Evolutionary conservation across 2,113 vertebrate genomes (phyloP).

Genomic region (Prunella fulvescens): DNA sequence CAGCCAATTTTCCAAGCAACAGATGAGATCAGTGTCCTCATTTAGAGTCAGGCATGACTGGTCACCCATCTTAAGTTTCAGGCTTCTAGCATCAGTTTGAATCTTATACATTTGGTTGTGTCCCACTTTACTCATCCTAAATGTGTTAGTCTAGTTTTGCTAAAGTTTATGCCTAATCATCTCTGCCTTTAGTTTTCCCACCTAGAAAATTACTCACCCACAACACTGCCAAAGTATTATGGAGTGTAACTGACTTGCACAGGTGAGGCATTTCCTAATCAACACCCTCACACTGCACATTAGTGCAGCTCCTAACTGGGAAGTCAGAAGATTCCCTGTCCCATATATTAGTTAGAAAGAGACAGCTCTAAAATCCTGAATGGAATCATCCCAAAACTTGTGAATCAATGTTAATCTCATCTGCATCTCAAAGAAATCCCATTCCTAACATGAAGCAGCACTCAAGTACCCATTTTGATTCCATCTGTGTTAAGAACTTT

Average conservation of each 20-base stretch:
- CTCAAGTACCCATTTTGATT: not conserved
- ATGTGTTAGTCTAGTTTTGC: not conserved
- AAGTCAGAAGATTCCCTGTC: not conserved
- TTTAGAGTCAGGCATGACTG: not conserved
- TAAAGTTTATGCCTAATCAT: not conserved
- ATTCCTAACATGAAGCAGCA: not conserved
- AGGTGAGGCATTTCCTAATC: not conserved
- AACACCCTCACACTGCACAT: not conserved
- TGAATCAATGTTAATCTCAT: not conserved
- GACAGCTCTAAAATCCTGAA: not conserved
- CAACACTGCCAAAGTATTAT: not conserved
- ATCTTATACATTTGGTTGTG: not conserved
- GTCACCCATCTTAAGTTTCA: not conserved
- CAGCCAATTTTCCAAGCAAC: not conserved
- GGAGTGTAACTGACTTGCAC: not conserved
- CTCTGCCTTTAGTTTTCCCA: not conserved
- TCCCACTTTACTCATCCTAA: not conserved
- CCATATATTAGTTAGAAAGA: not conserved
- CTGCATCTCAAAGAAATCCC: not conserved
- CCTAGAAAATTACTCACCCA: not conserved
- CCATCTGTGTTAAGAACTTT: not conserved
- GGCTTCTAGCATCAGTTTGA: not conserved
- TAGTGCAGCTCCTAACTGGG: not conserved
- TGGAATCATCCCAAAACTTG: not conserved
- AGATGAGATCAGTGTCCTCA: not conserved